Percentiles rank a stretch among this genome's conserved stretches.
These are phyloP conservation scores for Tichodroma muraria DNA, from an alignment of 2,113 vertebrate species.

Conservation along the genomic window DNA sequence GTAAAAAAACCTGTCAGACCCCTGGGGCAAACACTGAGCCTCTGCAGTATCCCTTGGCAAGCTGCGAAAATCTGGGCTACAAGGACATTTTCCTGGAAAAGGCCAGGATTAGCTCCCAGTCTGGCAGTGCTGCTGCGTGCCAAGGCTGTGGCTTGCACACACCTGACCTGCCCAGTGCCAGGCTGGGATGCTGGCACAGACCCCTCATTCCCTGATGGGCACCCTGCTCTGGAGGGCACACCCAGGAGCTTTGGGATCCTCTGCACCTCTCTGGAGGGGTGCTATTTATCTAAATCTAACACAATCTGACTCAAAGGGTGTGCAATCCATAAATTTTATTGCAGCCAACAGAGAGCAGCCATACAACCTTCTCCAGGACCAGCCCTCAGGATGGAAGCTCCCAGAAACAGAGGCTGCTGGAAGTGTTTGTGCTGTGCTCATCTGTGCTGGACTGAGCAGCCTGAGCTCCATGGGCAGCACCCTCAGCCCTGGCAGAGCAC, in stretches of 20 bases:
- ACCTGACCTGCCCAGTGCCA: background rate
- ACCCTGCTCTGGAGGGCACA: background rate
- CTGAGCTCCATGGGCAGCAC: background rate
- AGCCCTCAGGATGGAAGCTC: background rate
- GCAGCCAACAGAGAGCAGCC: background rate
- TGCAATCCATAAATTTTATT: too few species aligned
- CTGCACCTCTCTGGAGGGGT: background rate
- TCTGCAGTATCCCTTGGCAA: background rate
- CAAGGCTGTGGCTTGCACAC: rapidly evolving
- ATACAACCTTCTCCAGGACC: background rate
- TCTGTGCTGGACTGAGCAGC: background rate
- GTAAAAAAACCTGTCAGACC: background rate
- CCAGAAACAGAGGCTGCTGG: background rate
- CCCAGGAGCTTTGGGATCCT: too few species aligned
- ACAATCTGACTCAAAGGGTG: background rate
- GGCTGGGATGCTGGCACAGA: background rate
- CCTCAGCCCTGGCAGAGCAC: background rate
- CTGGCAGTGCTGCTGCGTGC: background rate
- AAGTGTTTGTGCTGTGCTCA: background rate
- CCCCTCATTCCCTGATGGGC: rapidly evolving
- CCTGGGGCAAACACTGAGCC: background rate
- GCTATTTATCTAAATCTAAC: background rate
- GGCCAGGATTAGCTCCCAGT: background rate
- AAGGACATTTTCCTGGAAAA: background rate
- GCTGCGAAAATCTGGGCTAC: background rate